Evolutionary conservation across 1,140 invertebrate genomes (phyloP), one percentile per base, ranked within the genome.

Genomic region (Lanistes nyassanus): DNA sequence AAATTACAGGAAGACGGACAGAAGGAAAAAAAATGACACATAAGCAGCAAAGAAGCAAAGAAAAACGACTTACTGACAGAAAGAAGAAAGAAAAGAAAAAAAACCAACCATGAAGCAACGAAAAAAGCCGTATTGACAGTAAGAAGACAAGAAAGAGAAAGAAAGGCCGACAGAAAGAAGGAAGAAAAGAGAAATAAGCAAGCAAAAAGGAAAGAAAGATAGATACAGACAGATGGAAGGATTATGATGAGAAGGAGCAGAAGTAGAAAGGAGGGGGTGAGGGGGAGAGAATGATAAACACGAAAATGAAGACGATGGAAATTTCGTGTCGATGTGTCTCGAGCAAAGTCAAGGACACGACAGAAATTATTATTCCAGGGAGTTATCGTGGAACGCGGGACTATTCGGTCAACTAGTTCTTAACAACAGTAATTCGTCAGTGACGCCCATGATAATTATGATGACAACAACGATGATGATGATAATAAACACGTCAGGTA

Each of bases 401-500:
- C n/a, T n/a, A n/a, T n/a, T n/a, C n/a, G n/a, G n/a, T n/a, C n/a
- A n/a, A n/a, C n/a, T n/a, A n/a, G n/a, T n/a, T n/a, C n/a, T n/a
- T n/a, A n/a, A n/a, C n/a, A n/a, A n/a, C n/a, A n/a, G n/a, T n/a
- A n/a, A n/a, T n/a, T n/a, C n/a, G n/a, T n/a, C n/a, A n/a, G n/a
- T n/a, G n/a, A n/a, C n/a, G n/a, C n/a, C n/a, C n/a, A n/a, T n/a
- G n/a, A n/a, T n/a, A n/a, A n/a, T 3, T n/a, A 60, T 60, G 11
- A 60, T 60, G 56, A 60, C 31, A 31, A 60, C 31, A 31, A 60
- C 23, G 56, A 60, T 60, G 56, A 60, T 60, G 56, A 60, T 60
- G 56, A 60, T 16, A 31, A 60, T 55, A n/a, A 55, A n/a, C n/a
- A n/a, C n/a, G n/a, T n/a, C n/a, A n/a, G n/a, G n/a, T n/a, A n/a